Conservation (phyloP, 1,140 invertebrate species). For the Zophobas morio region DNA sequence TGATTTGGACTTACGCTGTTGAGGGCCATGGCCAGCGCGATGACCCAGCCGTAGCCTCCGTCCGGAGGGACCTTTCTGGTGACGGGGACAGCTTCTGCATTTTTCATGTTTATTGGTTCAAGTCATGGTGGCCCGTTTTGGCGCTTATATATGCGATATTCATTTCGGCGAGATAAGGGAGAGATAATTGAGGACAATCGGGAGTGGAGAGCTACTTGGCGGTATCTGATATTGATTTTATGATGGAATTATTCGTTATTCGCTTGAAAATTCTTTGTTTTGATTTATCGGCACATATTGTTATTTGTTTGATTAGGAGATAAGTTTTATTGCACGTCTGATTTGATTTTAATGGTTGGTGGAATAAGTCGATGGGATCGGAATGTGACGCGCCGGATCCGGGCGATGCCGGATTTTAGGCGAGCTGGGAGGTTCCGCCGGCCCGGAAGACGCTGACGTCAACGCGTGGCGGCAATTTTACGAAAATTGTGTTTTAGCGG, state of each 20-base stretch:
- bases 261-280: background rate
- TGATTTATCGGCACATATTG: background rate
- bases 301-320: background rate
- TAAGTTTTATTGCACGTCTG: background rate
- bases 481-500: too few relatives aligned
- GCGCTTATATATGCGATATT: background rate
- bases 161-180: background rate
- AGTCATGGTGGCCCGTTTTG: background rate
- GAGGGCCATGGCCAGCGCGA: slow-evolving; percentile 73
- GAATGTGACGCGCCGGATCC: too few relatives aligned
- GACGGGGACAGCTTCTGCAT: background rate
- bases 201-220: background rate
- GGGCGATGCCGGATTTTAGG: too few relatives aligned
- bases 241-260: background rate
- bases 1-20: slow-evolving; percentile 71
- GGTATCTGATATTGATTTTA: background rate
- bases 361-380: too few relatives aligned
- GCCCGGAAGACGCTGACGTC: too few relatives aligned
- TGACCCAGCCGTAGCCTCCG: slow-evolving; percentile 79
- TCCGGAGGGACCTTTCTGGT: slow-evolving; percentile 63
- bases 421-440: too few relatives aligned
- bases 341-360: background rate
- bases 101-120: slow-evolving; percentile 8
- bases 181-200: slow-evolving; percentile 4
- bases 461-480: too few relatives aligned